Conservation (phyloP, 2,113 vertebrate species). For the Malurus alboscapulatus region DNA sequence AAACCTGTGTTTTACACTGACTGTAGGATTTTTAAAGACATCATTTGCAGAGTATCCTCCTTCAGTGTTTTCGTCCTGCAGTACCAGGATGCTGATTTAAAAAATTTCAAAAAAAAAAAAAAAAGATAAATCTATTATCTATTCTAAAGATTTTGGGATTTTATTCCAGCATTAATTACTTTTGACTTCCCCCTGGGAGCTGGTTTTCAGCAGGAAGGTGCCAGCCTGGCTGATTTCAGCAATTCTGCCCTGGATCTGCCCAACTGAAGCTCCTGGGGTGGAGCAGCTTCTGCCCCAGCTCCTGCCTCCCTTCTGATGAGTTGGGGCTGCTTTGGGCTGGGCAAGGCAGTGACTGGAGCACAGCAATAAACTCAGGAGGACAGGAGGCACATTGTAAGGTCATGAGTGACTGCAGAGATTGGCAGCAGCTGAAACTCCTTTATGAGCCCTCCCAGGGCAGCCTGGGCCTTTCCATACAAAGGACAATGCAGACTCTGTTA, state of each 20-base stretch:
- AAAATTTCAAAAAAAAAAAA: not conserved
- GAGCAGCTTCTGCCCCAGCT: not conserved
- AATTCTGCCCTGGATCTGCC: not conserved
- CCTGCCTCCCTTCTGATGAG: not conserved
- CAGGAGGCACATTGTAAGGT: constrained; percentile 40
- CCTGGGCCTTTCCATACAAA: not conserved
- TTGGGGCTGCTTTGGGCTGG: not conserved
- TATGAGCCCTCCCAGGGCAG: constrained; percentile 36
- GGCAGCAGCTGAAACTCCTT: constrained; percentile 37
- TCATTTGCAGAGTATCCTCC: not conserved
- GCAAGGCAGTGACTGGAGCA: not conserved
- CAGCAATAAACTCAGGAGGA: constrained; percentile 8
- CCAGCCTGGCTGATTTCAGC: not conserved
- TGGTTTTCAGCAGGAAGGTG: rapidly evolving
- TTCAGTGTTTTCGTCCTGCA: not conserved
- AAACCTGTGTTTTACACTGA: not conserved
- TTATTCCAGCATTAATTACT: not conserved
- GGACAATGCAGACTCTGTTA: constrained; percentile 53
- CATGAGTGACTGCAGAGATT: constrained; percentile 22
- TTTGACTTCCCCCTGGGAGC: not conserved
- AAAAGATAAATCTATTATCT: not conserved
- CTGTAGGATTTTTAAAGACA: not conserved
- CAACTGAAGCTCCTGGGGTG: not conserved
- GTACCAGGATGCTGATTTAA: not conserved
- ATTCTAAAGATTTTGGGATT: not conserved